Evolutionary conservation across 2,888 invertebrate genomes (phyloP).

Genomic region (Tyria jacobaeae): DNA sequence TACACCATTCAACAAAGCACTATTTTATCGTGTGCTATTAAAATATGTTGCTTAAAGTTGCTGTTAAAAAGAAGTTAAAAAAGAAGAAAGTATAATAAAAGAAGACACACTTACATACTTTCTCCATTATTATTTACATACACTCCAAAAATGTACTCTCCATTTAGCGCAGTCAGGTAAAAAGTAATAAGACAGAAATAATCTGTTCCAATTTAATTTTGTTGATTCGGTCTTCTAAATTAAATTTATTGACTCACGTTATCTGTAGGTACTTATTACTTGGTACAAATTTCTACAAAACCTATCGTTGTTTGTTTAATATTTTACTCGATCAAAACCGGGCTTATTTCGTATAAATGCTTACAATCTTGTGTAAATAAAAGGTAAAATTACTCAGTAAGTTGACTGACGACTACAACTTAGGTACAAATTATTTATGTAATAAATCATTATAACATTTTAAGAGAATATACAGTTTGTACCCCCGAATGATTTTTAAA

Average conservation of each 20-base stretch:
- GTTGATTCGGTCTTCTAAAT: not conserved
- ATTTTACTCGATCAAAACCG: not conserved
- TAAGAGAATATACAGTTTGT: too few relatives aligned
- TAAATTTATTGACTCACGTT: not conserved
- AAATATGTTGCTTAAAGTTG: too few relatives aligned
- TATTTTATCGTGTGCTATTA: too few relatives aligned
- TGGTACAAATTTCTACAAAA: not conserved
- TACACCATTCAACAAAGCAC: too few relatives aligned
- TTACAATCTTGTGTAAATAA: not conserved
- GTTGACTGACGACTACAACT: not conserved
- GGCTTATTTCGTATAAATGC: not conserved
- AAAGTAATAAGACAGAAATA: not conserved
- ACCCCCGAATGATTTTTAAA: too few relatives aligned
- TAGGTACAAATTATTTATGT: not conserved
- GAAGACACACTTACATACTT: too few relatives aligned
- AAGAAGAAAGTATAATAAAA: too few relatives aligned
- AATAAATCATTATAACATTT: too few relatives aligned
- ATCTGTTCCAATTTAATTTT: not conserved
- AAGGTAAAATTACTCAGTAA: not conserved
- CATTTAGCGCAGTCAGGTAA: not conserved
- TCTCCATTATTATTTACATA: too few relatives aligned
- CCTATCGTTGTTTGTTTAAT: not conserved
- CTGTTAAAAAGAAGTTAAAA: too few relatives aligned
- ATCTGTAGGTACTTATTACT: not conserved
- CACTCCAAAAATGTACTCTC: too few relatives aligned